Evolutionary conservation across 2,113 vertebrate genomes (phyloP).

Genomic region (Atrichornis clamosus): DNA sequence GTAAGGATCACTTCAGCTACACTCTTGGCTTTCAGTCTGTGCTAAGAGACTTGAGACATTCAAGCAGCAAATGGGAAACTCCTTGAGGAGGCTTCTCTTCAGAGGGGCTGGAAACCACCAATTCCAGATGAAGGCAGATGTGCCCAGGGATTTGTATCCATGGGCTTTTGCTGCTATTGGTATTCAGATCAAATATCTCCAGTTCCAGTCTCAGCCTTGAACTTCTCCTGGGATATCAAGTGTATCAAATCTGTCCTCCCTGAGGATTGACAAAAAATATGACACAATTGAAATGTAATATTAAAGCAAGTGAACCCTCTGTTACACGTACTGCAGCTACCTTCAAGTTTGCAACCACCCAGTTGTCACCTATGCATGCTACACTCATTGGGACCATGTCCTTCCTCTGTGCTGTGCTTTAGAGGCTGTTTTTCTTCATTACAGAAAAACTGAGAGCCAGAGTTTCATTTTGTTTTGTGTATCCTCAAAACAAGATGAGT

Average conservation of each 20-base stretch:
- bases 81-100: background rate
- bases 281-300: background rate
- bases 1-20: background rate
- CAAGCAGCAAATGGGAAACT: background rate
- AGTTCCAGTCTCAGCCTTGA: background rate
- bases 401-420: background rate
- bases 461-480: background rate
- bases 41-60: background rate
- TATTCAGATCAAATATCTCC: constrained; percentile 26
- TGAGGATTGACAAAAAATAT: background rate
- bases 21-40: background rate
- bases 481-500: background rate
- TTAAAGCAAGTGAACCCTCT: constrained; percentile 7
- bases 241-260: background rate
- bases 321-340: background rate
- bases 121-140: background rate
- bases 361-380: background rate
- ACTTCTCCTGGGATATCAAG: constrained; percentile 6
- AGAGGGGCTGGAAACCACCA: background rate
- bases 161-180: background rate
- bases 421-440: background rate
- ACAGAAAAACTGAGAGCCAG: background rate
- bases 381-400: background rate
- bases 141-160: background rate
- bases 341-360: background rate